Base-by-base conservation (phyloP, 2,113 vertebrate species). In the Triplophysa dalaica region DNA sequence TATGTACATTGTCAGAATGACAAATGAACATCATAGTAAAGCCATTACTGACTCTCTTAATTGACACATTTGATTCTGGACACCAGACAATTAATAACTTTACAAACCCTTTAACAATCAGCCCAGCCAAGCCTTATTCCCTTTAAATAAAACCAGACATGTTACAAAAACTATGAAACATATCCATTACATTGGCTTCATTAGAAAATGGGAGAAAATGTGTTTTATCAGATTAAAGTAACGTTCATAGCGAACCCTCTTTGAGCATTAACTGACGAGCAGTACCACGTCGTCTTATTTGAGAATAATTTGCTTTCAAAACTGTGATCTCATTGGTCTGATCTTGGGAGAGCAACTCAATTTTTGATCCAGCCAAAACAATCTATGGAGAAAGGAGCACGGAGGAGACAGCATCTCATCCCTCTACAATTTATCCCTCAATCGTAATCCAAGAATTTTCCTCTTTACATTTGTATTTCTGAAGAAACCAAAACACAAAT, bases 231-330 rank as follows among this genome's bases (percentile, higher is more conserved):
- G 41, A 73, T 69, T 45, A 45, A 66, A 48, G 19, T 50, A 29
- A 81, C 52, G 2, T 52, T 4, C 50, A 52, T 16, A 52, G 50
- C 50, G n/a, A 56, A 9, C 17, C 70, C 50, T 81, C 61, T 48
- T 72, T 54, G 75, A 66, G 81, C 80, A 83, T 77, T 81, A 84
- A 75, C 78, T 75, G 78, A 72, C 26, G 72, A 85, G 58, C 48
- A 67, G 83, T 69, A 78, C 78, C 83, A 86, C 78, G 74, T 80
- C 63, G 78, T 85, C 66, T 43, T 83, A 61, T 86, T 87, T 87
- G 87, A 88, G 83, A 87, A 75, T 83, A 87, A 88, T 88, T 87
- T 83, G 84, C 77, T 81, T 73, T 70, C 83, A 54, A 86, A 84
- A 76, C 68, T 70, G 75, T 85, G 86, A 87, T 84, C 86, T 87